Evolutionary conservation across 2,113 vertebrate genomes (phyloP), one percentile per base, ranked within the genome.

Genomic region (Lepisosteus oculatus): DNA sequence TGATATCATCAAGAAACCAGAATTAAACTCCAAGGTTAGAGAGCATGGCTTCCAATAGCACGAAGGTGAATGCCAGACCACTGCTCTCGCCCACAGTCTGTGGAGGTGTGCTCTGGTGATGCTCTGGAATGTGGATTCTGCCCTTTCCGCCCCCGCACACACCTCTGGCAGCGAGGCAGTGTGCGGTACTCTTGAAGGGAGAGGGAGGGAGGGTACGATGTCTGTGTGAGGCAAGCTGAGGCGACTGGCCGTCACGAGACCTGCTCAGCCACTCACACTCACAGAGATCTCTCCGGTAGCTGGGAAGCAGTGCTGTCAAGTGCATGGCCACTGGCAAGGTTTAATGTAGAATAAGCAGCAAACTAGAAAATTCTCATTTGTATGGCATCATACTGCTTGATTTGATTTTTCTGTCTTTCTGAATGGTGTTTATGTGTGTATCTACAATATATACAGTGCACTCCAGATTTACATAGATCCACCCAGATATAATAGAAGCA

Each of bases 41-140:
- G 29, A 2, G 29, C 29, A 29, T 29, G 2, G 29, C 29, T 29
- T 29, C 29, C 29, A 1, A 29, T 29, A 29, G 29, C 29, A 29
- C 1, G 29, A 29, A 29, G 29, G 29, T 29, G 29, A 29, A 29
- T 29, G 29, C 29, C 29, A 29, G 29, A 29, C 29, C 29, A 29
- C 29, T 29, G 29, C 29, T 29, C 29, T 29, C 29, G 2, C 29
- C 29, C 29, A 29, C 29, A 29, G 29, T 29, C 29, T 29, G 29
- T 29, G 29, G 29, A 29, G 29, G 29, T 29, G 29, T 29, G 29
- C 29, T 29, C 15, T 17, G 15, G 15, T 17, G 15, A 17, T 17
- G 15, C 15, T 17, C 72, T 72, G 80, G 79, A 79, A 76, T 77
- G 62, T 74, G 77, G 79, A 83, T 80, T 87, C 82, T 87, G 79